Base-by-base conservation (phyloP, 2,113 vertebrate species). In the Prinia subflava region DNA sequence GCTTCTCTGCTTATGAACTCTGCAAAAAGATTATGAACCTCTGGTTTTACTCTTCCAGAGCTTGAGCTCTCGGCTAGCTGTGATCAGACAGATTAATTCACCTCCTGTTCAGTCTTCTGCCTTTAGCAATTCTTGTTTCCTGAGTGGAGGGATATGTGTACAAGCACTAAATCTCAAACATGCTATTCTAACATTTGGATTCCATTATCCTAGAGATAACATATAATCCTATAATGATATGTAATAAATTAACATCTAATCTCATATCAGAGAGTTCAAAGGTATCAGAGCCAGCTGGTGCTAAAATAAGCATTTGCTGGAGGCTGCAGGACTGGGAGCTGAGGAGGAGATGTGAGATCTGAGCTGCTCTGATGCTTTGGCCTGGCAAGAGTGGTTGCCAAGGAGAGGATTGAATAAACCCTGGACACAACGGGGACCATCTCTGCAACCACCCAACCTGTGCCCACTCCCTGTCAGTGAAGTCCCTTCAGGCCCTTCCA, bases 211-310 rank as follows among this genome's bases (percentile, higher is more conserved):
- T 70, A 86, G 75, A 92, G 90, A 92, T 95, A 96, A 94, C 85
- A 83, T 88, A 92, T 94, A 95, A 97, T 90, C 84, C 84, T 88
- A 86, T 95, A 91, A 94, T 41, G 90, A 92, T 90, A 95, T 15
- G 47, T 90, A 86, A 88, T 88, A 95, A 95, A 87, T 94, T 94
- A 95, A 91, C 95, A 91, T 95, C 94, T 95, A 91, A 96, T 96
- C 92, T 96, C 68, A 11, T 95, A 94, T 86, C 87, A 49, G 78
- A 88, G 50, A 86, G 90, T 97, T 95, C 90, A 95, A 83, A 92
- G 82, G 78, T 94, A 96, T 90, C 92, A 88, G 85, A 96, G 87
- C 87, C 91, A 92, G 91, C 75, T 92, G 91, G 70, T 94, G 90
- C 91, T 95, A 94, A 95, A 97, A 95, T 80, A 85, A 96, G 94